Evolutionary conservation across 2,888 invertebrate genomes (phyloP), one percentile per base, ranked within the genome.

Genomic region (Druceiella hillmani): DNA sequence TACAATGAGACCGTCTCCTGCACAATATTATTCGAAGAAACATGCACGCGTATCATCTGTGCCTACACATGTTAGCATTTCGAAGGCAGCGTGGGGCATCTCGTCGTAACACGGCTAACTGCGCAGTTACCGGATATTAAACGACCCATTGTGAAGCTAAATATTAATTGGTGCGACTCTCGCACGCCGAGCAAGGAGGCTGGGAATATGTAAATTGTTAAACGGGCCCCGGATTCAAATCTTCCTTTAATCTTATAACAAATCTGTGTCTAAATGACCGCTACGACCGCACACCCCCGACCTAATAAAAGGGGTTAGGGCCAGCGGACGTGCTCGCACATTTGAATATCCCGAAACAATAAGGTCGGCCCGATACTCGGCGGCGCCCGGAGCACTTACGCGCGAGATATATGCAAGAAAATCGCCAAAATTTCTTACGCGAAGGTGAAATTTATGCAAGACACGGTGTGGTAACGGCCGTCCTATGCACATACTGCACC

Each of bases 161-260:
- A n/a, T n/a, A n/a, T n/a, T n/a, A n/a, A n/a, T n/a, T n/a, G n/a
- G n/a, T n/a, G n/a, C n/a, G n/a, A n/a, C n/a, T n/a, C n/a, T n/a
- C n/a, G n/a, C n/a, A n/a, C n/a, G n/a, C n/a, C n/a, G n/a, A n/a
- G n/a, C n/a, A n/a, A n/a, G n/a, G n/a, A n/a, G n/a, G n/a, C n/a
- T n/a, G n/a, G n/a, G n/a, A n/a, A n/a, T n/a, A n/a, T n/a, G n/a
- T n/a, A n/a, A n/a, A n/a, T n/a, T n/a, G n/a, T n/a, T n/a, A n/a
- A n/a, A n/a, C n/a, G n/a, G n/a, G n/a, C n/a, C n/a, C n/a, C n/a
- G n/a, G n/a, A n/a, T n/a, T n/a, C n/a, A 71, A 72, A 71, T 72
- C 71, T 71, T 72, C 70, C 70, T 69, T 70, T 72, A 71, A 72
- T 73, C 72, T 71, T 73, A 70, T 70, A 71, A 70, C 70, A 70